These are phyloP conservation scores for Drosophila erecta DNA, from an alignment of 1,140 invertebrate species.

Conservation along the genomic window DNA sequence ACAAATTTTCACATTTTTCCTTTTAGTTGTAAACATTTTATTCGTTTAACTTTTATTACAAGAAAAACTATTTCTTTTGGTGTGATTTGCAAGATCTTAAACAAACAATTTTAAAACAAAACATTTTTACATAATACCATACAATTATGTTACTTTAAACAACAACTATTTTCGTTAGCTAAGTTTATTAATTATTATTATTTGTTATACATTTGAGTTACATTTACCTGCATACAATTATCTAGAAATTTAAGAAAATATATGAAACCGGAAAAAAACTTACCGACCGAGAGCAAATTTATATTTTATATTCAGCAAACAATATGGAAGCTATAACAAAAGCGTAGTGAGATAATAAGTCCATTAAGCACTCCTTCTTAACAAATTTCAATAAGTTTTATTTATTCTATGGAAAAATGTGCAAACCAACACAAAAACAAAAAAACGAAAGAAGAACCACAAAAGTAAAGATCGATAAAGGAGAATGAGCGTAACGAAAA, in stretches of 20 bases:
- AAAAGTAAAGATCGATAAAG: slow-evolving; percentile 35
- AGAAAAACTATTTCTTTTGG: slow-evolving; percentile 66
- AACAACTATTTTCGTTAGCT: slow-evolving; percentile 62
- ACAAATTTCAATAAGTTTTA: slow-evolving; percentile 70
- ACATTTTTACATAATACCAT: slow-evolving; percentile 39
- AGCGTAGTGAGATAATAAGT: slow-evolving; percentile 51
- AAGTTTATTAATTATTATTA: slow-evolving; percentile 61
- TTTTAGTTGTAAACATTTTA: slow-evolving; percentile 47
- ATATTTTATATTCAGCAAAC: slow-evolving; percentile 42
- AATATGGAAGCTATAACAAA: slow-evolving; percentile 38
- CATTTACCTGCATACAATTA: slow-evolving; percentile 70
- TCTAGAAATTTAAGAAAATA: slow-evolving; percentile 60
- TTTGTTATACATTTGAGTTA: slow-evolving; percentile 75
- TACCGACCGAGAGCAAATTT: slow-evolving; percentile 34
- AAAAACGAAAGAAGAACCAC: slow-evolving; percentile 29
- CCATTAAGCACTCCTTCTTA: slow-evolving; percentile 62
- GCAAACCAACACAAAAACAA: slow-evolving; percentile 51
- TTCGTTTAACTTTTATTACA: slow-evolving; percentile 44
- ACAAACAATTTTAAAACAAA: slow-evolving; percentile 47
- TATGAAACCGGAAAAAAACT: slow-evolving; percentile 38
- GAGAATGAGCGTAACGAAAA: slow-evolving; percentile 37
- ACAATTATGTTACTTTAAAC: slow-evolving; percentile 44
- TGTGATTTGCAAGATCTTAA: slow-evolving; percentile 81
- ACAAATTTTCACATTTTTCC: slow-evolving; percentile 37
- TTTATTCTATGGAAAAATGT: slow-evolving; percentile 72